A percentile compares a stretch with the other conserved stretches of the same genome.
phyloP scores from a whole-genome alignment of 2,113 vertebrate species.

The Nymphicus hollandicus region DNA sequence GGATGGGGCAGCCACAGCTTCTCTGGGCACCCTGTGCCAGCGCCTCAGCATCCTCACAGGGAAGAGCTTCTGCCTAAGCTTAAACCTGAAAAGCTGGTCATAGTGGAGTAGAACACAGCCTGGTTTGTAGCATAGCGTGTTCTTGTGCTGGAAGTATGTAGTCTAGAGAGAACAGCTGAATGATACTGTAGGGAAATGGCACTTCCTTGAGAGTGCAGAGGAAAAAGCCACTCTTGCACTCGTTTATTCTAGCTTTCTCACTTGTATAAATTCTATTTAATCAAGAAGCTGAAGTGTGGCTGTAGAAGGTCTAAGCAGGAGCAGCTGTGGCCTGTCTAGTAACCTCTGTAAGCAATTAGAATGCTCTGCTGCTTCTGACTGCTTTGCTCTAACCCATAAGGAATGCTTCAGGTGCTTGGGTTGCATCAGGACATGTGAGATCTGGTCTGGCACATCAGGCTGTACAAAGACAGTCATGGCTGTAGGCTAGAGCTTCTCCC shows the following conservation, averaged over 20 bases:
- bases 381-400: not conserved
- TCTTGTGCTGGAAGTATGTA: not conserved
- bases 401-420: not conserved
- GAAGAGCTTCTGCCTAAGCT: too few species aligned
- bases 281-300: not conserved
- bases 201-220: not conserved
- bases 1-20: not conserved
- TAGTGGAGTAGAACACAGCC: not conserved
- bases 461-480: not conserved
- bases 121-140: fast-evolving
- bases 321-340: not conserved
- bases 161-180: not conserved
- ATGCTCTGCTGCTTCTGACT: not conserved
- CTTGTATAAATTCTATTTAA: not conserved
- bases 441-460: fast-evolving
- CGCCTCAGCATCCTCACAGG: not conserved
- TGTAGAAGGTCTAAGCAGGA: not conserved
- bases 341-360: not conserved
- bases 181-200: not conserved
- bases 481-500: not conserved
- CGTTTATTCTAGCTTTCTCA: not conserved
- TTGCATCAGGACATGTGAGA: not conserved
- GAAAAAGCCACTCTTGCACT: fast-evolving
- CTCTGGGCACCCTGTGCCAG: not conserved
- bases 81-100: not conserved